These are phyloP conservation scores for Cotesia congregata DNA, from an alignment of 2,888 invertebrate genomes.

Conservation along the genomic window DNA sequence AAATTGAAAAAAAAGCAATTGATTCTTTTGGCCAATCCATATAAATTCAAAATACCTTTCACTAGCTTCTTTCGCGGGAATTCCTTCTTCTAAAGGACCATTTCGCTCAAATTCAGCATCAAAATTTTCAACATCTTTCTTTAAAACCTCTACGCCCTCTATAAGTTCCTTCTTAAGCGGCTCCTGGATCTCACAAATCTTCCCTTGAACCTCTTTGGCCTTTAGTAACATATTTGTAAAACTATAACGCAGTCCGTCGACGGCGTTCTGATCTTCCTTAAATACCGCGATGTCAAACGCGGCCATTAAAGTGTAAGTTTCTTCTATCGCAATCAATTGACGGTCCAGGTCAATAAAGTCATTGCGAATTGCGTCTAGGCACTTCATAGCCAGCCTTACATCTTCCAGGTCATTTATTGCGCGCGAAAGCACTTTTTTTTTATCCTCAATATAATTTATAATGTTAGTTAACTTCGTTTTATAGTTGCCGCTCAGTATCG, in stretches of 20 bases:
- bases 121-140: conserved; percentile 78
- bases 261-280: conserved; percentile 84
- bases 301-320: conserved; percentile 81
- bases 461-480: conserved; percentile 79
- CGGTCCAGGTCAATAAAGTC: conserved; percentile 86
- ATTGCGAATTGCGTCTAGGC: conserved; percentile 81
- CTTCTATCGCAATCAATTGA: conserved; percentile 82
- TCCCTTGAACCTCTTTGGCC: conserved; percentile 80
- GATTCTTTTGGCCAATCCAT: too few relatives aligned
- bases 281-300: conserved; percentile 79
- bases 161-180: conserved; percentile 81
- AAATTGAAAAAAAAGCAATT: too few relatives aligned
- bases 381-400: conserved; percentile 85
- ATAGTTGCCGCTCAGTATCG: conserved; percentile 78
- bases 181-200: conserved; percentile 81
- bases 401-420: conserved; percentile 84
- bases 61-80: conserved; percentile 88
- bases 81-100: conserved; percentile 89
- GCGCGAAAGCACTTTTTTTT: conserved; percentile 79
- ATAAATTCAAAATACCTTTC: conserved; percentile 74
- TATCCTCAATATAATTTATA: conserved; percentile 83
- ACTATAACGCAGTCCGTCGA: conserved; percentile 83
- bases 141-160: conserved; percentile 79
- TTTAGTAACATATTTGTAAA: conserved; percentile 83
- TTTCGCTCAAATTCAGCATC: conserved; percentile 80